Evolutionary conservation across 2,113 vertebrate genomes (phyloP).

Genomic region (Plestiodon gilberti): DNA sequence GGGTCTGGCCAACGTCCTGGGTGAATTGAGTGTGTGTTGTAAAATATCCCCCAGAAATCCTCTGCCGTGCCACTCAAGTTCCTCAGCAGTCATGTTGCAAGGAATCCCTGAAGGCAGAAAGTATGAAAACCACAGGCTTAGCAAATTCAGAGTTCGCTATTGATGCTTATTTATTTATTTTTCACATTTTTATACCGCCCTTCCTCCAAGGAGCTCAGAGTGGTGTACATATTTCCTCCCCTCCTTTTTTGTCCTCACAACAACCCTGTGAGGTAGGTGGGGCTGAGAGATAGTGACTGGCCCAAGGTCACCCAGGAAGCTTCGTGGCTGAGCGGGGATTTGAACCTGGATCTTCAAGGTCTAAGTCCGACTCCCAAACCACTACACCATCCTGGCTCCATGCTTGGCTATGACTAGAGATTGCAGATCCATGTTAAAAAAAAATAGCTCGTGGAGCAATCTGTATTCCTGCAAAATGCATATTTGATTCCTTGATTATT

Average conservation of each 20-base stretch:
- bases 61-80: neutral
- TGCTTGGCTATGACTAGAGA: conserved; percentile 37
- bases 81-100: neutral
- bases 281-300: too few species aligned
- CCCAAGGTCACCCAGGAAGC: too few species aligned
- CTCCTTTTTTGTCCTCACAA: too few species aligned
- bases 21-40: neutral
- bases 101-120: neutral
- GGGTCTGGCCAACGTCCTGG: neutral
- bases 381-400: too few species aligned
- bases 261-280: too few species aligned
- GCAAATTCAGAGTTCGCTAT: neutral
- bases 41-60: conserved; percentile 17
- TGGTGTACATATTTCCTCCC: too few species aligned
- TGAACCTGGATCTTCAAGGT: too few species aligned
- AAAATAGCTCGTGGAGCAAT: conserved; percentile 30
- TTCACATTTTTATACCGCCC: too few species aligned
- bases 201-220: too few species aligned
- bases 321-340: too few species aligned
- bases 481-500: conserved; percentile 25
- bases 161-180: too few species aligned
- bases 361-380: too few species aligned
- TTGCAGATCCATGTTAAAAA: conserved; percentile 53
- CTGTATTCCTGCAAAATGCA: conserved; percentile 35
- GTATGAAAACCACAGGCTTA: conserved; percentile 23